These are phyloP conservation scores for Fukomys damarensis DNA, from an alignment of 2,113 vertebrate species.

Conservation along the genomic window DNA sequence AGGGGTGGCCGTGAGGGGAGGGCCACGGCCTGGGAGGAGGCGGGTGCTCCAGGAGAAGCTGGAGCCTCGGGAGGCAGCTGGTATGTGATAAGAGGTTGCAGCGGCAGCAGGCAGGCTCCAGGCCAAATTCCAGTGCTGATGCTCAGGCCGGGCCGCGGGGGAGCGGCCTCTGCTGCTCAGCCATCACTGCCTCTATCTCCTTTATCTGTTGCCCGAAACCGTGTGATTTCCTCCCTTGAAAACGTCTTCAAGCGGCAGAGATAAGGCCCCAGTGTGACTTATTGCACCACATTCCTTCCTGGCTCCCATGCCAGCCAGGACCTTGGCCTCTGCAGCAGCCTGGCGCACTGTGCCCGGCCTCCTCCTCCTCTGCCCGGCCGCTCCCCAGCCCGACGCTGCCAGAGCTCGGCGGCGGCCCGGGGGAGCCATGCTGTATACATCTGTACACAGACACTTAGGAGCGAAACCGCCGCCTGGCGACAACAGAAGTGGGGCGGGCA, in stretches of 20 bases:
- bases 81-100: neutral
- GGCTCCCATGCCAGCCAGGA: neutral
- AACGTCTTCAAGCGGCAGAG: slow-evolving; percentile 82
- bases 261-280: slow-evolving; percentile 87
- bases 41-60: neutral
- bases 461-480: neutral
- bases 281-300: slow-evolving; percentile 72
- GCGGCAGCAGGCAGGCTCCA: neutral
- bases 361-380: neutral
- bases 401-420: neutral
- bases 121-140: slow-evolving; percentile 33
- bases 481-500: neutral
- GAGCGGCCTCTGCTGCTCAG: slow-evolving; percentile 50
- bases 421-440: slow-evolving; percentile 28
- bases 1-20: neutral
- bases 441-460: slow-evolving; percentile 57
- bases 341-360: neutral
- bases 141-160: slow-evolving; percentile 69
- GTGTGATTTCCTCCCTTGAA: slow-evolving; percentile 87
- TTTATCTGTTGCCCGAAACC: slow-evolving; percentile 81
- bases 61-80: neutral
- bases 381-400: slow-evolving; percentile 18
- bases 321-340: slow-evolving; percentile 36
- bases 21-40: neutral
- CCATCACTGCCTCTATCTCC: slow-evolving; percentile 29